Conservation (phyloP, 1,140 invertebrate genomes). For the Apis laboriosa region DNA sequence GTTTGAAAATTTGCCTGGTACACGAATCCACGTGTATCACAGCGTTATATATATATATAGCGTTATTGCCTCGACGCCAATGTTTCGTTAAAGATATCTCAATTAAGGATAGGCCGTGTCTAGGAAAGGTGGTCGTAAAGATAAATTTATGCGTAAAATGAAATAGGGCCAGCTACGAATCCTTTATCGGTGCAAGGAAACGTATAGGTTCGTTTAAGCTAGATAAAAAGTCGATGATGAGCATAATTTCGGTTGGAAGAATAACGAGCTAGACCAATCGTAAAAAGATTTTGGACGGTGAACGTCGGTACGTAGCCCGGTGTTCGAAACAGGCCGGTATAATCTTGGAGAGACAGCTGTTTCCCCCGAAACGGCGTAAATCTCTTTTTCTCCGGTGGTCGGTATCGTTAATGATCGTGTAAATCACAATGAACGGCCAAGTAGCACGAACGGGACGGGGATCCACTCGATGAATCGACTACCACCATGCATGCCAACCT, state of each 20-base stretch:
- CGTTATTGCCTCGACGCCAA: too few species aligned
- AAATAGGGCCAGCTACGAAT: conserved; percentile 34
- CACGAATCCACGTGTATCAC: too few species aligned
- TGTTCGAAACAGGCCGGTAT: conserved; percentile 24
- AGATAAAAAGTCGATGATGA: conserved; percentile 35
- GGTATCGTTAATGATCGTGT: conserved; percentile 67
- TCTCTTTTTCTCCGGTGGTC: conserved; percentile 43
- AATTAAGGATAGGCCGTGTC: conserved; percentile 21
- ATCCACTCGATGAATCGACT: conserved; percentile 54
- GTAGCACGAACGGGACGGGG: conserved; percentile 53
- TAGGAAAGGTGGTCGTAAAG: conserved; percentile 8
- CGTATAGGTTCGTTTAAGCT: conserved; percentile 20
- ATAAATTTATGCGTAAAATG: conserved; percentile 30
- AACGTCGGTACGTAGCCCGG: conserved; percentile 29
- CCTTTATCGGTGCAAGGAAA: conserved; percentile 48
- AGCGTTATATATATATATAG: too few species aligned
- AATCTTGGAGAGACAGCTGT: conserved; percentile 54
- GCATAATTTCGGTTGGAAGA: conserved; percentile 49
- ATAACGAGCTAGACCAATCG: conserved; percentile 60
- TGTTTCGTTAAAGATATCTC: conserved; percentile 18
- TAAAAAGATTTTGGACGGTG: conserved; percentile 51
- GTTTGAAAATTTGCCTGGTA: too few species aligned
- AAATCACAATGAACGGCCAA: conserved; percentile 63
- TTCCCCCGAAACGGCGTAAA: conserved; percentile 59
- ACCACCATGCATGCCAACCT: conserved; percentile 47